Evolutionary conservation across 2,797 vertebrate species (phyloP).

Genomic region (Manis pentadactyla): DNA sequence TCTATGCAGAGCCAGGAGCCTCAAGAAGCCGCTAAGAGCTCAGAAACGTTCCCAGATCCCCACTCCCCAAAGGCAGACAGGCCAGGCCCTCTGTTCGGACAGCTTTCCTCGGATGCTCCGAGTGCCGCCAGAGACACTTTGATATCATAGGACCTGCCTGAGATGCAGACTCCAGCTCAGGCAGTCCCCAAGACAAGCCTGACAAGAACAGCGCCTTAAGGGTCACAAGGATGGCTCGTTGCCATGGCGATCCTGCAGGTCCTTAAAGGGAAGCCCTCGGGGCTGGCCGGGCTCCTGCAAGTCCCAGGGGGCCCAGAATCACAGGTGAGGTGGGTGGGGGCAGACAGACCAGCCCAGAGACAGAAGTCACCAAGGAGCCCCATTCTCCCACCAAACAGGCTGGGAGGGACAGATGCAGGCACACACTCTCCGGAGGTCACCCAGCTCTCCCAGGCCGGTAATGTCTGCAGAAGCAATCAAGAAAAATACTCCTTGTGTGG

Average conservation of each 20-base stretch:
- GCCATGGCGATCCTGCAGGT: constrained; percentile 23
- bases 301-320: background rate
- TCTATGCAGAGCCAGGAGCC: background rate
- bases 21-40: background rate
- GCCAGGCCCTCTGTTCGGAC: background rate
- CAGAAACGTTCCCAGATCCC: background rate
- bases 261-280: background rate
- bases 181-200: background rate
- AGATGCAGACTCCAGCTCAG: background rate
- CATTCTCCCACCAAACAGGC: background rate
- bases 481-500: background rate
- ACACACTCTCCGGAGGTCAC: background rate
- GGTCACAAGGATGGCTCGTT: constrained; percentile 13
- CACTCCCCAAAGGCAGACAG: background rate
- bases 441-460: background rate
- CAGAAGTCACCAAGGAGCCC: background rate
- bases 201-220: background rate
- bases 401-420: background rate
- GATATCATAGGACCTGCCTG: background rate
- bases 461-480: background rate
- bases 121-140: background rate
- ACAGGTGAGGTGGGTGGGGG: background rate
- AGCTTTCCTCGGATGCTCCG: background rate
- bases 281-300: too few relatives aligned
- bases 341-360: background rate